A percentile compares a stretch with the other conserved stretches of the same genome.
phyloP scores from a whole-genome alignment of 2,888 invertebrate genomes.

The Watsonalla cultraria region DNA sequence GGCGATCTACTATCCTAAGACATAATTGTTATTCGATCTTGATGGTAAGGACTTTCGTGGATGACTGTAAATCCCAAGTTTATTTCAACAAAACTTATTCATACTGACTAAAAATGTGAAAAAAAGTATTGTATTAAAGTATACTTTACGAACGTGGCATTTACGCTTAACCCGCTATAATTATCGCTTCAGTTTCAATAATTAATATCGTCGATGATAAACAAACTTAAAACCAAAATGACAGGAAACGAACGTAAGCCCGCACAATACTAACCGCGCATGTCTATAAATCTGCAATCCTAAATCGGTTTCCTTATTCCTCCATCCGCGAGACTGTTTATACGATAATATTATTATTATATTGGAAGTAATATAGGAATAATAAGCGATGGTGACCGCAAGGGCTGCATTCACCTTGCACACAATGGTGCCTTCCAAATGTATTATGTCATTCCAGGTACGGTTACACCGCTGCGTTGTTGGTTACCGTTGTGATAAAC shows the following conservation, averaged over 20 bases:
- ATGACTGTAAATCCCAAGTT: not conserved
- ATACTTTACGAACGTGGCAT: no score
- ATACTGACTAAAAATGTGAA: no score
- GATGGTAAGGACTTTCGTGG: no score
- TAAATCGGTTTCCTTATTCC: slow-evolving; percentile 58
- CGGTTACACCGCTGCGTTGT: slow-evolving; percentile 11
- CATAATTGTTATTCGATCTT: no score
- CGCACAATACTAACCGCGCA: slow-evolving; percentile 30
- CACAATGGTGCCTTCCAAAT: slow-evolving; percentile 49
- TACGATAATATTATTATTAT: slow-evolving; percentile 41
- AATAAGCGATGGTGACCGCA: slow-evolving; percentile 57
- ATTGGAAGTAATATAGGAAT: slow-evolving; percentile 47
- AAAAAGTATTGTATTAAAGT: no score
- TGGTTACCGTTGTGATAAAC: slow-evolving; percentile 7
- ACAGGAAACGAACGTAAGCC: slow-evolving; percentile 14
- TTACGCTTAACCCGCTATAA: not conserved
- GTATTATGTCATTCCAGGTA: slow-evolving; percentile 50
- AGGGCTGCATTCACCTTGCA: slow-evolving; percentile 45
- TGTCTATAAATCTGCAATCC: slow-evolving; percentile 44
- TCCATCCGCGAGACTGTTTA: slow-evolving; percentile 33
- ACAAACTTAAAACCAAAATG: slow-evolving; percentile 2
- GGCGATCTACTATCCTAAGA: no score
- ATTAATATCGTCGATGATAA: not conserved
- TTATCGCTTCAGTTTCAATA: not conserved
- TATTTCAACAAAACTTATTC: not conserved